Evolutionary conservation across 2,797 vertebrate genomes (phyloP).

Genomic region (Gila robusta): DNA sequence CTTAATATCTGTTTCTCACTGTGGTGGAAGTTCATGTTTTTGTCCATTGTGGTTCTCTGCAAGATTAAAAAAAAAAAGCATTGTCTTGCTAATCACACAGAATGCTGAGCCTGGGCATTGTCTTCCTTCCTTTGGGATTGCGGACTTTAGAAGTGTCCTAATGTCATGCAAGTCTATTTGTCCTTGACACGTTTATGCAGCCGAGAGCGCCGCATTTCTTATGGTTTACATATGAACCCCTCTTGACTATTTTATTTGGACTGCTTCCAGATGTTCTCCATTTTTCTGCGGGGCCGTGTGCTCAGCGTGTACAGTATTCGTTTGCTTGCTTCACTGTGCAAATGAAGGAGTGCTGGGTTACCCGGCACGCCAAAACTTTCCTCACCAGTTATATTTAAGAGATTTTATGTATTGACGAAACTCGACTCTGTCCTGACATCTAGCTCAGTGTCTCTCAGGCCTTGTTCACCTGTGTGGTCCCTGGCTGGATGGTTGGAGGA

Average conservation of each 20-base stretch:
- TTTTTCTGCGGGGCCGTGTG: slow-evolving; percentile 28
- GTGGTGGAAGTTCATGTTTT: slow-evolving; percentile 46
- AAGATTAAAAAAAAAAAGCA: slow-evolving; percentile 9
- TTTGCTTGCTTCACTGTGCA: slow-evolving; percentile 41
- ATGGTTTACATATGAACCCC: slow-evolving; percentile 37
- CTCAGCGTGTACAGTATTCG: slow-evolving; percentile 7
- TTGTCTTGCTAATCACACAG: slow-evolving; percentile 50
- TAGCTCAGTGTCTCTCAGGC: slow-evolving; percentile 23
- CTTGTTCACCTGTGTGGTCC: slow-evolving; percentile 62
- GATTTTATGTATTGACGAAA: slow-evolving; percentile 38
- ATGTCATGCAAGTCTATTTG: slow-evolving; percentile 55
- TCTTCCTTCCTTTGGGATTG: slow-evolving; percentile 41
- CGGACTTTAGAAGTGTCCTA: slow-evolving; percentile 3
- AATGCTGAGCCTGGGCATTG: slow-evolving; percentile 15
- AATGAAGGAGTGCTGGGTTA: slow-evolving; percentile 43
- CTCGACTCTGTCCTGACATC: background rate
- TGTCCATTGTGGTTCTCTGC: slow-evolving; percentile 40
- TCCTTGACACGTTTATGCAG: slow-evolving; percentile 47
- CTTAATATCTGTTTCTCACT: slow-evolving; percentile 36
- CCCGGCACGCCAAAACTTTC: background rate
- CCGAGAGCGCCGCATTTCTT: slow-evolving; percentile 37
- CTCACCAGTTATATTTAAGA: slow-evolving; percentile 17
- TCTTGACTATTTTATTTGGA: slow-evolving; percentile 55
- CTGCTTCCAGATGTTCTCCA: slow-evolving; percentile 33
- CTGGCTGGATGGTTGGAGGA: slow-evolving; percentile 54